phyloP scores from a whole-genome alignment of 1,140 invertebrate species.

The Thalassaphorura encarpata region DNA sequence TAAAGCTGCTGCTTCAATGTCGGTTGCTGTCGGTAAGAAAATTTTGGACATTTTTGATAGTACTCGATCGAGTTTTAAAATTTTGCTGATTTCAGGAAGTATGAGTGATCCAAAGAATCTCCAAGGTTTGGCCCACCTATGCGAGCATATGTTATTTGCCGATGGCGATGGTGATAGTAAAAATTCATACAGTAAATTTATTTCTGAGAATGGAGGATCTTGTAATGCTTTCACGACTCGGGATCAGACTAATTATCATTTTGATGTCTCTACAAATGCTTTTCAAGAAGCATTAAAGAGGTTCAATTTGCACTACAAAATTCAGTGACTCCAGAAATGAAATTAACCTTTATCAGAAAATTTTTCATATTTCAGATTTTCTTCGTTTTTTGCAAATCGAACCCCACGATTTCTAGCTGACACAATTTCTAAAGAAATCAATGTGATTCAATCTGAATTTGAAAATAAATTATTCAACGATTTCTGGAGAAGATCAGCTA shows the following conservation, averaged over 20 bases:
- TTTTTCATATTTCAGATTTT: constrained; percentile 40
- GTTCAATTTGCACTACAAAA: constrained; percentile 4
- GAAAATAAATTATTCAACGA: not conserved
- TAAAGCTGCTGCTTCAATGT: constrained; percentile 74
- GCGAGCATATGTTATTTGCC: constrained; percentile 94
- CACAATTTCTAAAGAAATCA: not conserved
- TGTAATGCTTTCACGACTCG: constrained; percentile 49
- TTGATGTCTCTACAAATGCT: constrained; percentile 39
- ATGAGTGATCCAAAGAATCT: constrained; percentile 59
- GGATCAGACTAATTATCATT: constrained; percentile 43
- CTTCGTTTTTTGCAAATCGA: constrained; percentile 46
- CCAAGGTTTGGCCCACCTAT: constrained; percentile 83
- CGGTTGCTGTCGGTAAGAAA: constrained; percentile 44
- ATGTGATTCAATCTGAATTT: constrained; percentile 11
- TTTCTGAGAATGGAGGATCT: constrained; percentile 47
- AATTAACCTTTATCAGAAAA: too few species aligned
- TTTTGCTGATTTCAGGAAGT: too few species aligned
- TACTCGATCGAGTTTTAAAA: too few species aligned
- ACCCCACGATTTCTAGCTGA: constrained; percentile 40
- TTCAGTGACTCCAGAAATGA: not conserved
- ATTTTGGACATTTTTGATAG: not conserved
- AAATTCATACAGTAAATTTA: constrained; percentile 68
- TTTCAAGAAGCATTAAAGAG: constrained; percentile 38
- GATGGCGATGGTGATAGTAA: constrained; percentile 69
- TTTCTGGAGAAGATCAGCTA: constrained; percentile 74